Evolutionary conservation across 2,888 invertebrate species (phyloP), one percentile per base, ranked within the genome.

Genomic region (Oeneis ivallda): DNA sequence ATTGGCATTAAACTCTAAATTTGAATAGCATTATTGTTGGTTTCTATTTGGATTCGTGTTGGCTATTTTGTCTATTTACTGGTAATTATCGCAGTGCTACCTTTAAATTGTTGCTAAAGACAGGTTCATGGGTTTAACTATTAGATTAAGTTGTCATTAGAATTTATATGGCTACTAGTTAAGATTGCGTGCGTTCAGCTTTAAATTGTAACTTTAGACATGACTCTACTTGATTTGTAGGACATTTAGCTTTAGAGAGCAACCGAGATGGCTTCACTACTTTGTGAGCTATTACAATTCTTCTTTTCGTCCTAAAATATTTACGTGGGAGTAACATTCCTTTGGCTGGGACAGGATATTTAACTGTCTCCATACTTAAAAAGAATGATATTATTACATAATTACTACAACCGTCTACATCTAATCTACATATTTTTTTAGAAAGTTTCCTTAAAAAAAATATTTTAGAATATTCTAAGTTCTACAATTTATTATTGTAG

Each of bases 41-140:
- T 60, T 61, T 45, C 58, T 37, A 62, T 66, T 60, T 17, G 43
- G 45, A 50, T 60, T 66, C 52, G 47, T 62, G 50, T 59, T 66
- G 68, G 67, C 62, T 61, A 68, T 68, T 58, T 62, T 68, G 57
- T 69, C 73, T 71, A 72, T 65, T 74, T 75, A 73, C 70, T 68
- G 66, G 70, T 71, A 74, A 73, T 75, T 75, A 75, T 66, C 66
- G 43, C 62, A 64, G 60, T 67, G 69, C 71, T 70, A 67, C 66
- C 70, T 74, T 72, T 74, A 74, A 74, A 76, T 76, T 72, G 72
- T 67, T 68, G 60, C 63, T 68, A 60, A 68, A 68, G 72, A 74
- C 74, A 70, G 69, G 69, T 75, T 71, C 71, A 75, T 74, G 74
- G 68, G 72, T 72, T 71, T 72, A 66, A 58, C 66, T 73, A 68